Evolutionary conservation across 2,888 invertebrate species (phyloP), one percentile per base, ranked within the genome.

Genomic region (Baronia brevicornis): DNA sequence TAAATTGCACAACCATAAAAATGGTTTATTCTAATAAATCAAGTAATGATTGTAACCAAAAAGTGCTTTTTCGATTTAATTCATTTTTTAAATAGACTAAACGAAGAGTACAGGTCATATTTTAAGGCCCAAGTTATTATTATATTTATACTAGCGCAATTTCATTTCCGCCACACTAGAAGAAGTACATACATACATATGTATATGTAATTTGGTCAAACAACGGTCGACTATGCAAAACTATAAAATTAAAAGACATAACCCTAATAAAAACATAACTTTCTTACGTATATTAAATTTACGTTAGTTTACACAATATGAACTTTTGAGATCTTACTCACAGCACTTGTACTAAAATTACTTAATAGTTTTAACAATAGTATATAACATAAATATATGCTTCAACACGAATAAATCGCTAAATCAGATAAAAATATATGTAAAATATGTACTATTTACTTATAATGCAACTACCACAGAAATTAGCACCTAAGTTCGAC

Each of bases 311-410:
- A 10, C 4, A 27, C 19, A 28, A 27, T 9, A 12, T 10, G 36
- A 41, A 46, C 39, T 45, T 36, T 56, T 71, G 78, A 79, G 78
- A 79, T 79, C 78, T 59, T 60, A 55, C 69, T 79, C 78, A 79
- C 77, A 79, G 78, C 78, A 55, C 73, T 50, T 53, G 58, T 60
- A 59, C 44, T 42, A 48, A 38, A n/a, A n/a, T n/a, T n/a, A n/a
- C n/a, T n/a, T n/a, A n/a, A 8, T 19, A 24, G 15, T 24, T 26
- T 31, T 36, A 31, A 27, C 28, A 22, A 11, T 28, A 28, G 5
- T 24, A 35, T 25, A 29, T 23, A 27, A 33, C 17, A 36, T 30
- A 28, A 36, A 18, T 9, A 21, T 14, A 20, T 21, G 6, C 5
- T 27, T 11, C 18, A 31, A 36, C 31, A 22, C 20, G 14, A 28